phyloP scores from a whole-genome alignment of 2,113 vertebrate genomes.

The Capricornis sumatraensis region DNA sequence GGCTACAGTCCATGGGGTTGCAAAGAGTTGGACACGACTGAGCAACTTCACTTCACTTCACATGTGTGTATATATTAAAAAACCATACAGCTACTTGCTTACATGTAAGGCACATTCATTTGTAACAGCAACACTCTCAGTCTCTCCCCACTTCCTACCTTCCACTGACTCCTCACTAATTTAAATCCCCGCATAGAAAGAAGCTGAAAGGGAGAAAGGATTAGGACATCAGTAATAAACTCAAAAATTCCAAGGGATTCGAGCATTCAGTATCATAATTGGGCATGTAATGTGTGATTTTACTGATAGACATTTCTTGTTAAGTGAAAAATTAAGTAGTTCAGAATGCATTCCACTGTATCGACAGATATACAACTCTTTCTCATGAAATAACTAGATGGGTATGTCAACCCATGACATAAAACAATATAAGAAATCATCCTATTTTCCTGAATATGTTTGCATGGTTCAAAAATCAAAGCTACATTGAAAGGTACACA shows the following conservation, averaged over 20 bases:
- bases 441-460: neutral
- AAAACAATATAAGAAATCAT: neutral
- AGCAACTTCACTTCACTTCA: too few relatives aligned
- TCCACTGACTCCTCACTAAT: neutral
- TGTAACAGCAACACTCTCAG: neutral
- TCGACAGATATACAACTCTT: neutral
- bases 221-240: slow-evolving; percentile 2
- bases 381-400: neutral
- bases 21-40: too few relatives aligned
- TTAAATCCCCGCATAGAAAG: slow-evolving; percentile 24
- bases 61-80: neutral
- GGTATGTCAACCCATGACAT: neutral
- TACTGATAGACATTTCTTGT: neutral
- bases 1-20: too few relatives aligned
- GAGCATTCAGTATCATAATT: neutral
- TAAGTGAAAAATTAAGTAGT: neutral
- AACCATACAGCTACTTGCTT: neutral
- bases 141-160: neutral
- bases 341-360: neutral
- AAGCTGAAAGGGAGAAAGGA: neutral
- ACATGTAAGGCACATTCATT: neutral
- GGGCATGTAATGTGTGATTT: neutral
- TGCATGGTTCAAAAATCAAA: neutral
- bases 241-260: slow-evolving; percentile 3
- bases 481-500: neutral